Percentiles rank a stretch among this genome's conserved stretches.
Evolutionary conservation across 2,113 vertebrate genomes (phyloP).

Genomic region (Crotalus helleri): DNA sequence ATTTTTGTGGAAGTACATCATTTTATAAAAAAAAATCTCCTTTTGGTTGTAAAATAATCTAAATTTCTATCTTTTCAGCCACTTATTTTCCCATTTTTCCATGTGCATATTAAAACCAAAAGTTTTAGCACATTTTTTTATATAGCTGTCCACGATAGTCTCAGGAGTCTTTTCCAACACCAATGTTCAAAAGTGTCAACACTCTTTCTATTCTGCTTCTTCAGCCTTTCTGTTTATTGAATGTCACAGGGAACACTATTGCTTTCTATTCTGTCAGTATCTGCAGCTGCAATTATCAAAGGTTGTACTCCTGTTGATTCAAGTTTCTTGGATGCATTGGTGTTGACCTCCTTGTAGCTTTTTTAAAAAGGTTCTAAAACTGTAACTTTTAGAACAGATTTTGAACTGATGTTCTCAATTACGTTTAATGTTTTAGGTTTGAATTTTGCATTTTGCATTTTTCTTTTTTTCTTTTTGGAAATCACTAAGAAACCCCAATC

Average conservation of each 20-base stretch:
- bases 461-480: not conserved
- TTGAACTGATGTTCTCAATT: not conserved
- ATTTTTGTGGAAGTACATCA: not conserved
- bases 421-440: not conserved
- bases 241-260: not conserved
- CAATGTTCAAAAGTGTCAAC: not conserved
- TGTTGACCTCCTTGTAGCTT: not conserved
- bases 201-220: not conserved
- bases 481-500: not conserved
- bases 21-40: not conserved
- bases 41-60: not conserved
- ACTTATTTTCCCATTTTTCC: not conserved
- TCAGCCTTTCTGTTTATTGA: not conserved
- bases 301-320: not conserved
- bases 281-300: not conserved
- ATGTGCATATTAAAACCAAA: not conserved
- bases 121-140: not conserved
- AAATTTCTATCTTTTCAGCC: not conserved
- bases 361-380: not conserved
- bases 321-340: not conserved
- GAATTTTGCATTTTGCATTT: not conserved
- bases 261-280: not conserved
- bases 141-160: not conserved
- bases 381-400: not conserved
- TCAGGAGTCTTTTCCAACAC: not conserved